Percentiles rank a stretch among this genome's conserved stretches.
Conservation (phyloP, 2,888 invertebrate genomes). For the Platycheirus rosarum region DNA sequence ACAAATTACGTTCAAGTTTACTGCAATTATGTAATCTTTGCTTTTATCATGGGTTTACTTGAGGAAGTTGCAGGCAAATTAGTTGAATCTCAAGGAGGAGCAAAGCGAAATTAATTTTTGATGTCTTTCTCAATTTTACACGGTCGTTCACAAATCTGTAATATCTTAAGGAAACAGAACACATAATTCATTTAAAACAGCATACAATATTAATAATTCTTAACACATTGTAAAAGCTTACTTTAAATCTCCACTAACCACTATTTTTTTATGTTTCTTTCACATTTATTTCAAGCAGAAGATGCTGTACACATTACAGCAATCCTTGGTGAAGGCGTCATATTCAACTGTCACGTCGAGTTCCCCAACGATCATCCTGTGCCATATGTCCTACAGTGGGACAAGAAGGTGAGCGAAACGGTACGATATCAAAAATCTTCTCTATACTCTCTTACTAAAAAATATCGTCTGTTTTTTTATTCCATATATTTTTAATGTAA, state of each 20-base stretch:
- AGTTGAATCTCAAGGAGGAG: no score
- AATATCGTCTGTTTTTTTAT: conserved; percentile 77
- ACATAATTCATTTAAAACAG: no score
- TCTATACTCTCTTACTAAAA: conserved; percentile 84
- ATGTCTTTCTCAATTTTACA: no score
- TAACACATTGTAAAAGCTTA: neutral
- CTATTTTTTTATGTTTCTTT: neutral
- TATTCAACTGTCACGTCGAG: conserved; percentile 98
- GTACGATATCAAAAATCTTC: conserved; percentile 89
- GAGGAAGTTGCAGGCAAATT: no score
- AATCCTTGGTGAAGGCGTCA: conserved; percentile 97
- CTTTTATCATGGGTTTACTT: no score
- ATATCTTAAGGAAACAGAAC: no score
- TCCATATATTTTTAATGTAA: conserved; percentile 75
- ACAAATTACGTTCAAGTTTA: no score
- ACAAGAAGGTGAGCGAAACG: conserved; percentile 99
- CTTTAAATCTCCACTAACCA: conserved; percentile 1
- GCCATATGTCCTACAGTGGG: conserved; percentile 99
- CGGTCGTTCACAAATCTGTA: no score
- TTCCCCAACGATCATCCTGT: conserved; percentile 97
- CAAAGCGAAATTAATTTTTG: no score
- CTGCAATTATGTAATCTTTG: no score
- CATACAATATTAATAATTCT: no score
- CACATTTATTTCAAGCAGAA: conserved; percentile 79
- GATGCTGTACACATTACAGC: conserved; percentile 98